A percentile compares a stretch with the other conserved stretches of the same genome.
Conservation (phyloP, 2,113 vertebrate species). For the Sinocyclocheilus maitianheensis region DNA sequence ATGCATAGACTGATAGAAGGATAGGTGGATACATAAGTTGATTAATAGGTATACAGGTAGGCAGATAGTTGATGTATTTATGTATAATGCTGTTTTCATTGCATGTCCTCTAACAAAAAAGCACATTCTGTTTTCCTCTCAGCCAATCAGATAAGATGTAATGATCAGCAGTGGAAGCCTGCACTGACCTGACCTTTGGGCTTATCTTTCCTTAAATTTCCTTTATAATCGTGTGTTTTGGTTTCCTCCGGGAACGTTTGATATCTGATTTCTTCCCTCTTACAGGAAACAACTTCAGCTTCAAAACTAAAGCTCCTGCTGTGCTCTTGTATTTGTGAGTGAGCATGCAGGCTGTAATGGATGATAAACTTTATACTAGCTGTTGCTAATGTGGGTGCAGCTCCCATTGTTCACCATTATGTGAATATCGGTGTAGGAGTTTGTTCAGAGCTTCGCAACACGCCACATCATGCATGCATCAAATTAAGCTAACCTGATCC, state of each 20-base stretch:
- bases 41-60: background rate
- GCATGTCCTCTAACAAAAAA: background rate
- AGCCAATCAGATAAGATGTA: slow-evolving; percentile 8
- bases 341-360: slow-evolving; percentile 25
- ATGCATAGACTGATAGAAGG: background rate
- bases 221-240: slow-evolving; percentile 4
- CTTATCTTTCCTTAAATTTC: slow-evolving; percentile 1
- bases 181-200: slow-evolving; percentile 37
- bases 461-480: background rate
- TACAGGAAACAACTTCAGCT: background rate
- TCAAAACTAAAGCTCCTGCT: background rate
- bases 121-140: background rate
- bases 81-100: background rate
- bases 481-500: slow-evolving; percentile 23
- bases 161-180: background rate
- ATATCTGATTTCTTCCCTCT: slow-evolving; percentile 8
- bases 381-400: slow-evolving; percentile 3
- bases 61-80: background rate
- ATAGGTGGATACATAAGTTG: background rate
- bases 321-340: slow-evolving; percentile 30
- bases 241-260: background rate
- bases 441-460: background rate
- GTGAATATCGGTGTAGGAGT: slow-evolving; percentile 36
- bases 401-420: slow-evolving; percentile 29
- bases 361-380: slow-evolving; percentile 35